Conservation (phyloP, 2,113 vertebrate genomes). For the Pseudorasbora parva region DNA sequence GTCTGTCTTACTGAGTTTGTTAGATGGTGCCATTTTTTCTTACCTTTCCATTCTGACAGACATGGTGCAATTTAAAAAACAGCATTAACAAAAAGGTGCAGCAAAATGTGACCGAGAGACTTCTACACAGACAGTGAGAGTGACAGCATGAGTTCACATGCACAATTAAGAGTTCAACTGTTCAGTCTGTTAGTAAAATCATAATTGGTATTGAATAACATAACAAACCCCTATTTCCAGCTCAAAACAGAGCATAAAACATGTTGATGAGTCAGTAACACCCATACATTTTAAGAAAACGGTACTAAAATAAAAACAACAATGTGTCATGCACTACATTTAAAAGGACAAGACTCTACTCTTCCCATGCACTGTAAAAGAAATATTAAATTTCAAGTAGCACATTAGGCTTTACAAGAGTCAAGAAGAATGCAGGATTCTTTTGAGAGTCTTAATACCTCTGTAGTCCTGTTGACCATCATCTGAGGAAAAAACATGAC, state of each 20-base stretch:
- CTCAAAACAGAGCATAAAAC: background rate
- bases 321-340: slow-evolving; percentile 13
- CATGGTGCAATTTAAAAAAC: slow-evolving; percentile 78
- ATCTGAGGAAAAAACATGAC: slow-evolving; percentile 82
- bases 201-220: background rate
- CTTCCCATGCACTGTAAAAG: slow-evolving; percentile 33
- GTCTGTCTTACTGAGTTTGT: slow-evolving; percentile 47
- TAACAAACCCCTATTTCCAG: background rate
- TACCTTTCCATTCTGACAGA: slow-evolving; percentile 84
- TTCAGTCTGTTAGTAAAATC: slow-evolving; percentile 6
- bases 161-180: background rate
- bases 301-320: slow-evolving; percentile 31
- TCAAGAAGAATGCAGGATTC: background rate
- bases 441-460: slow-evolving; percentile 81
- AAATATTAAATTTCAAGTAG: background rate
- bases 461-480: slow-evolving; percentile 99
- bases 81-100: slow-evolving; percentile 75
- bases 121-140: slow-evolving; percentile 26
- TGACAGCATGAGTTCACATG: slow-evolving; percentile 2
- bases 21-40: slow-evolving; percentile 60
- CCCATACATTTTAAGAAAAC: background rate
- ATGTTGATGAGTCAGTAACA: slow-evolving; percentile 5
- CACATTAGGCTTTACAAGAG: background rate
- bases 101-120: slow-evolving; percentile 40
- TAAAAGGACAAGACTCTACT: slow-evolving; percentile 15